Conservation (phyloP, 2,113 vertebrate species). For the Haplochromis vanheusdeni region DNA sequence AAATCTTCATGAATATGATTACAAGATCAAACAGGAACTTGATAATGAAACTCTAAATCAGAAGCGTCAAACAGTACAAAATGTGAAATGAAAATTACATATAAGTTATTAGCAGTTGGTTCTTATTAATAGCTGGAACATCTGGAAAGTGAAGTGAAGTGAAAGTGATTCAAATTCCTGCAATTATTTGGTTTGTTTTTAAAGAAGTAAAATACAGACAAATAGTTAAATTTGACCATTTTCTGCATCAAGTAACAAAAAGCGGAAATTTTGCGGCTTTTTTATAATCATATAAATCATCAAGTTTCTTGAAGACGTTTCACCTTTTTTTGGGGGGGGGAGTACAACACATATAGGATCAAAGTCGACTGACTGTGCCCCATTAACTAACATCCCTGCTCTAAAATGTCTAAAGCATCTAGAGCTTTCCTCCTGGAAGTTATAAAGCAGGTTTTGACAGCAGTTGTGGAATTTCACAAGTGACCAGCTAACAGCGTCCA, state of each 20-base stretch:
- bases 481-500: neutral
- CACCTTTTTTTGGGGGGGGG: neutral
- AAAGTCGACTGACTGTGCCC: neutral
- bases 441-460: neutral
- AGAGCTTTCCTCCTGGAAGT: neutral
- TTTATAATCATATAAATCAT: neutral
- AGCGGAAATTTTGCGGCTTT: neutral
- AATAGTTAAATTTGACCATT: neutral
- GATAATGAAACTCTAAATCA: neutral
- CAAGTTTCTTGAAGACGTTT: neutral
- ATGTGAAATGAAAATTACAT: neutral
- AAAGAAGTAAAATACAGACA: neutral
- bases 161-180: neutral
- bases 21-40: neutral
- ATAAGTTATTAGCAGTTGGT: neutral
- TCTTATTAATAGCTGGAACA: neutral
- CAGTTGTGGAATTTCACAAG: constrained; percentile 39
- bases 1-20: neutral
- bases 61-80: neutral
- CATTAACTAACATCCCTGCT: neutral
- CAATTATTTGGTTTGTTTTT: neutral
- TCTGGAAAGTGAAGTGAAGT: neutral
- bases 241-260: neutral
- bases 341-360: neutral
- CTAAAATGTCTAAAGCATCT: neutral